Conservation (phyloP, 2,888 invertebrate species). For the Thysanoteuthis rhombus region DNA sequence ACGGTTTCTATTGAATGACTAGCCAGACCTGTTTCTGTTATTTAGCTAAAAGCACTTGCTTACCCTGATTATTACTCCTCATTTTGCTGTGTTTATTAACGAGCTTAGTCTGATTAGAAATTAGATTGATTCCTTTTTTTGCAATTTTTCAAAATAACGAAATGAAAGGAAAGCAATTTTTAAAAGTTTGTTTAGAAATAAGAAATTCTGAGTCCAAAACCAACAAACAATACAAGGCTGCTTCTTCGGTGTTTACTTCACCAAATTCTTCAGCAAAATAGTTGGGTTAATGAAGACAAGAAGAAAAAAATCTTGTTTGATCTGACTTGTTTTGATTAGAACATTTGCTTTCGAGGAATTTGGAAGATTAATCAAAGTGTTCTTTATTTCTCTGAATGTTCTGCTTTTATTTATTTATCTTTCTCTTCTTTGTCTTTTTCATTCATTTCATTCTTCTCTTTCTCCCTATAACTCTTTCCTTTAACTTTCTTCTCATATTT, state of each 20-base stretch:
- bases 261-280: neutral
- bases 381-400: neutral
- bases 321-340: neutral
- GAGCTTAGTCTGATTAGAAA: neutral
- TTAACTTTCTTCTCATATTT: neutral
- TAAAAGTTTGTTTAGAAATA: slow-evolving; percentile 1
- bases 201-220: neutral
- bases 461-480: neutral
- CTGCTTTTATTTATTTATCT: neutral
- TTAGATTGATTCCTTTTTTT: neutral
- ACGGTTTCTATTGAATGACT: too few species aligned
- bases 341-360: neutral
- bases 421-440: neutral
- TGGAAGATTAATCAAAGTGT: neutral
- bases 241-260: neutral
- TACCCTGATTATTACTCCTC: neutral
- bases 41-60: neutral
- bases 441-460: neutral
- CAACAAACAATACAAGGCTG: neutral
- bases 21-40: too few species aligned
- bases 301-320: slow-evolving; percentile 12
- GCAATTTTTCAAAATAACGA: neutral
- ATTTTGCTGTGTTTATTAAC: neutral
- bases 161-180: neutral
- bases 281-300: slow-evolving; percentile 12